Conservation (phyloP, 2,113 vertebrate species). For the Gallinago paraguaiae region DNA sequence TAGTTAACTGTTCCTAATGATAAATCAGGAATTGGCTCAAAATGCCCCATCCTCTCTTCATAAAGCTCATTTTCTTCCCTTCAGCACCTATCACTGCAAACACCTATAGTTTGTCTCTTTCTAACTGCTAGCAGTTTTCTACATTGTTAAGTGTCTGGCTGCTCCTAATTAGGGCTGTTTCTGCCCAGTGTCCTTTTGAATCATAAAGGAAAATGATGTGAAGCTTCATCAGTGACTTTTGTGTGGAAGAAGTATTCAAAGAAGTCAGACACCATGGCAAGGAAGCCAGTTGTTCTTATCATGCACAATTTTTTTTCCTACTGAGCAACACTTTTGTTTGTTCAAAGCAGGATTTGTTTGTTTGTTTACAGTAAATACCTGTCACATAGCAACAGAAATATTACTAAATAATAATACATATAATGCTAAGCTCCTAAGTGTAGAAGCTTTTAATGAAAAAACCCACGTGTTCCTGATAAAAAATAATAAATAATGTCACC, state of each 20-base stretch:
- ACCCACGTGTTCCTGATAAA: constrained; percentile 17
- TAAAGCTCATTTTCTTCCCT: neutral
- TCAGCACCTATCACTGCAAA: neutral
- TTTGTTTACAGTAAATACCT: constrained; percentile 47
- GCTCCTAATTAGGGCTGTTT: neutral
- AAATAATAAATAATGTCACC: constrained; percentile 70
- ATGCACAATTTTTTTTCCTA: constrained; percentile 8
- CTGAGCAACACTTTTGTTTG: neutral
- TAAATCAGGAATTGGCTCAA: neutral
- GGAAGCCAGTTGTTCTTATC: neutral
- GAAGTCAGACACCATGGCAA: neutral
- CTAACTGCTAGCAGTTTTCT: neutral
- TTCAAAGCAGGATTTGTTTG: constrained; percentile 22
- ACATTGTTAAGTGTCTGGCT: neutral
- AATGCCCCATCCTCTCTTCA: neutral
- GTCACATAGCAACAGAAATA: constrained; percentile 64
- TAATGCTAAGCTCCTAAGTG: constrained; percentile 20
- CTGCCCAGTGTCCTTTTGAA: neutral
- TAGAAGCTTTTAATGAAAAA: constrained; percentile 45
- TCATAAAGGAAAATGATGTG: neutral
- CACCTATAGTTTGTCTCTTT: neutral
- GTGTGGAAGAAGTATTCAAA: neutral
- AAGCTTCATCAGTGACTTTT: neutral
- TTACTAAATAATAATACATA: constrained; percentile 54
- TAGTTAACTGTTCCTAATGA: neutral